Evolutionary conservation across 1,140 invertebrate genomes (phyloP).

Genomic region (Penaeus vannamei): DNA sequence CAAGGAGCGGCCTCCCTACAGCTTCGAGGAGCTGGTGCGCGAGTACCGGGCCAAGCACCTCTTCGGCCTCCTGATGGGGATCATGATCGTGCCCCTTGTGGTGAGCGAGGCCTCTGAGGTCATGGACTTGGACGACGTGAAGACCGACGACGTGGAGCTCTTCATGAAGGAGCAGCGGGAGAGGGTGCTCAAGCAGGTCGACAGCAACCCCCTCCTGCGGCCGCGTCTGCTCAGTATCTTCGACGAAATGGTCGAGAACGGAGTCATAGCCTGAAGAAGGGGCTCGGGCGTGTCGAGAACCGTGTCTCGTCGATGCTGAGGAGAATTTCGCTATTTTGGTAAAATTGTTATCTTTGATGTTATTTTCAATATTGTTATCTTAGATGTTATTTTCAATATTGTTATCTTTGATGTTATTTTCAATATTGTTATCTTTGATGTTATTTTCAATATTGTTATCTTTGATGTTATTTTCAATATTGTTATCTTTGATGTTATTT

Average conservation of each 20-base stretch:
- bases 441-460: too few species aligned
- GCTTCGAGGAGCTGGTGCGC: constrained; percentile 13
- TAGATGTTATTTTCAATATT: too few species aligned
- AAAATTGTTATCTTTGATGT: too few species aligned
- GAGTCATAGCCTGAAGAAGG: constrained; percentile 34
- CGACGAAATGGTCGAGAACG: constrained; percentile 53
- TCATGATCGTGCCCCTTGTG: constrained; percentile 45
- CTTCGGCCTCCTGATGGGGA: constrained; percentile 38
- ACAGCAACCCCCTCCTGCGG: constrained; percentile 28
- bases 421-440: too few species aligned
- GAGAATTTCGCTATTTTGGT: too few species aligned
- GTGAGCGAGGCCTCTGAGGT: constrained; percentile 7
- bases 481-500: too few species aligned
- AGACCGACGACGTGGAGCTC: not conserved
- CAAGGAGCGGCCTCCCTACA: not conserved
- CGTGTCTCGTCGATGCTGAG: not conserved
- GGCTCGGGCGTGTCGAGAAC: not conserved
- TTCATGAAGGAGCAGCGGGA: constrained; percentile 1
- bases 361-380: too few species aligned
- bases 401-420: too few species aligned
- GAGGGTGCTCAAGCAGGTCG: constrained; percentile 4
- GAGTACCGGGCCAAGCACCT: constrained; percentile 48
- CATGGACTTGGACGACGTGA: constrained; percentile 1
- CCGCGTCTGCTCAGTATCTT: constrained; percentile 36
- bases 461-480: too few species aligned